A percentile compares a stretch with the other conserved stretches of the same genome.
phyloP scores from a whole-genome alignment of 53 echinoderm and acorn worm species.

The Holothuria leucospilota region DNA sequence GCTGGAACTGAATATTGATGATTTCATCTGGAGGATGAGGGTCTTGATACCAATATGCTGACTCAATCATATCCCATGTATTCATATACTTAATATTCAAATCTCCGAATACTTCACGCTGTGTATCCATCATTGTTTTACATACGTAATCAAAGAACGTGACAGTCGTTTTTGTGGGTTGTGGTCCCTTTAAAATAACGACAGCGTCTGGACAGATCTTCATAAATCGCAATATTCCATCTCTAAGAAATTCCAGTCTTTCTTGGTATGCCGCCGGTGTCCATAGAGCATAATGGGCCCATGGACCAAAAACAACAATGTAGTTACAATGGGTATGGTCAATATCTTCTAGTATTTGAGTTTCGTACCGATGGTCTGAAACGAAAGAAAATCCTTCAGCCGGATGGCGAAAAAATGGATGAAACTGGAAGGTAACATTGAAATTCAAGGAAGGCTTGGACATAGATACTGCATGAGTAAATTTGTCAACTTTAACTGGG shows the following conservation, averaged over 20 bases:
- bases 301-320: slow-evolving; percentile 70
- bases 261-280: slow-evolving; percentile 57
- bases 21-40: slow-evolving; percentile 34
- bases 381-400: slow-evolving; percentile 30
- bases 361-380: slow-evolving; percentile 55
- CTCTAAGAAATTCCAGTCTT: slow-evolving; percentile 47
- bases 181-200: slow-evolving; percentile 67
- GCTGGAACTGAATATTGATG: slow-evolving; percentile 36
- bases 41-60: slow-evolving; percentile 40
- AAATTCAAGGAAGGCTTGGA: slow-evolving; percentile 28
- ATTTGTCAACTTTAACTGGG: slow-evolving; percentile 1
- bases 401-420: slow-evolving; percentile 61
- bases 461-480: slow-evolving; percentile 4
- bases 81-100: slow-evolving; percentile 64
- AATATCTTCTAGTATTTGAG: slow-evolving; percentile 52
- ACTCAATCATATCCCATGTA: slow-evolving; percentile 64
- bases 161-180: slow-evolving; percentile 29
- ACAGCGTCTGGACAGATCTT: slow-evolving; percentile 55
- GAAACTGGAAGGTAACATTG: slow-evolving; percentile 45
- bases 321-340: slow-evolving; percentile 49
- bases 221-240: slow-evolving; percentile 39
- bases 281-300: slow-evolving; percentile 75
- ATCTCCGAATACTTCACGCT: slow-evolving; percentile 48
- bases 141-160: slow-evolving; percentile 47
- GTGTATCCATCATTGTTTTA: slow-evolving; percentile 39